These are phyloP conservation scores for Pachyuromys duprasi DNA, from an alignment of 2,797 vertebrate genomes.

Conservation along the genomic window DNA sequence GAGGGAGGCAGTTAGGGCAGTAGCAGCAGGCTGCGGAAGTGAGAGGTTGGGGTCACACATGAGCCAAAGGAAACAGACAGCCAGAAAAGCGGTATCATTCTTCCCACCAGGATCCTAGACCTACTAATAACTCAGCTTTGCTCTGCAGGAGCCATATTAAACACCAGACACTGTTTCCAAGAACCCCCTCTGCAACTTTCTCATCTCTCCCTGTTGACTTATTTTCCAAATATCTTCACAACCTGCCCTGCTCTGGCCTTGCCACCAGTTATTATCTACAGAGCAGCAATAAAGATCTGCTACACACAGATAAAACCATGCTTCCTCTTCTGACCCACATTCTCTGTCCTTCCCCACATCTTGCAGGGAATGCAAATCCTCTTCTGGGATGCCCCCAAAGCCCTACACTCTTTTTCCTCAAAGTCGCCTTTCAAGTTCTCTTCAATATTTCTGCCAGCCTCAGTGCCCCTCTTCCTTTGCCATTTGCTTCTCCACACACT, in stretches of 20 bases:
- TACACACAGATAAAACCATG: not conserved
- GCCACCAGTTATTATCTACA: not conserved
- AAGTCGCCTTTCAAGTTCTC: not conserved
- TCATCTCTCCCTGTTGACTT: not conserved
- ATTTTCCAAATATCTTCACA: not conserved
- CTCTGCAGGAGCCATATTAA: not conserved
- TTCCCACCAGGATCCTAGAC: too few species aligned
- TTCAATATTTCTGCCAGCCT: too few species aligned
- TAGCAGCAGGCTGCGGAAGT: not conserved
- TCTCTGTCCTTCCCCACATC: rapidly evolving
- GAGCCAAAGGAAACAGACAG: not conserved
- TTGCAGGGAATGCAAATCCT: not conserved
- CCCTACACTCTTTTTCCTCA: too few species aligned
- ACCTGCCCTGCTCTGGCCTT: not conserved
- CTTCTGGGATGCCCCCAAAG: not conserved
- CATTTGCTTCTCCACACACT: not conserved
- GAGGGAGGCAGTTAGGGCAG: too few species aligned
- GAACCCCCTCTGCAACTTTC: not conserved
- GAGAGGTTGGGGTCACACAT: not conserved
- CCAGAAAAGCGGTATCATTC: not conserved
- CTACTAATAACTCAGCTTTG: not conserved
- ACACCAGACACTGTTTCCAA: not conserved
- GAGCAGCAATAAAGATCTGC: too few species aligned
- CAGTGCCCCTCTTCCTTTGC: not conserved
- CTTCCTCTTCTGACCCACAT: not conserved